These are phyloP conservation scores for Philypnodon macrostomus DNA, from an alignment of 2,797 vertebrate species.

Conservation along the genomic window DNA sequence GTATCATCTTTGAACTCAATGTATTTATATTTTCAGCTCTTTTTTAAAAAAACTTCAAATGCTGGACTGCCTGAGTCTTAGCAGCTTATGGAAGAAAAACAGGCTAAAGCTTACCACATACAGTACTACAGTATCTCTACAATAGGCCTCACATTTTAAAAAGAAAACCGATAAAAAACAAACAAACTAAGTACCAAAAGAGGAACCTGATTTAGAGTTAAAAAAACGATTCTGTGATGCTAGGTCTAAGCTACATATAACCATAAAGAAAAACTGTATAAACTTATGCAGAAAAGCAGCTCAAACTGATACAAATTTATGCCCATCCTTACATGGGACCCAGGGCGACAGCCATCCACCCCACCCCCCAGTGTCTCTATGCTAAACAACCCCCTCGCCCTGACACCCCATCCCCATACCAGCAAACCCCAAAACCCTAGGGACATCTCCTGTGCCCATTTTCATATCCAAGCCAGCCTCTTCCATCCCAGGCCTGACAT, in stretches of 20 bases:
- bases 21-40: slow-evolving; percentile 17
- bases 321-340: slow-evolving; percentile 17
- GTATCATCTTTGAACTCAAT: slow-evolving; percentile 20
- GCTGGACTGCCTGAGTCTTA: slow-evolving; percentile 27
- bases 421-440: slow-evolving; percentile 55
- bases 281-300: neutral
- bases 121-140: neutral
- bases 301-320: slow-evolving; percentile 1
- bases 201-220: too few relatives aligned
- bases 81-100: slow-evolving; percentile 24
- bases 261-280: neutral
- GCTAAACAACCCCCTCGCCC: slow-evolving; percentile 14
- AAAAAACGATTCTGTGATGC: too few relatives aligned
- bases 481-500: slow-evolving; percentile 31
- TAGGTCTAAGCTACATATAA: neutral
- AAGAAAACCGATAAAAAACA: too few relatives aligned
- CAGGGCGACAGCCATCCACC: slow-evolving; percentile 10
- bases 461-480: slow-evolving; percentile 60
- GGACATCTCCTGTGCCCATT: slow-evolving; percentile 68
- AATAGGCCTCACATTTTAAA: too few relatives aligned
- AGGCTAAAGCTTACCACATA: slow-evolving; percentile 15
- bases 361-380: slow-evolving; percentile 12
- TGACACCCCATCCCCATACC: slow-evolving; percentile 50
- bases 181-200: too few relatives aligned
- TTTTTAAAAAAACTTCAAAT: neutral